These are phyloP conservation scores for Rhimphoctona megacephalus DNA, from an alignment of 2,888 invertebrate genomes.

Conservation along the genomic window DNA sequence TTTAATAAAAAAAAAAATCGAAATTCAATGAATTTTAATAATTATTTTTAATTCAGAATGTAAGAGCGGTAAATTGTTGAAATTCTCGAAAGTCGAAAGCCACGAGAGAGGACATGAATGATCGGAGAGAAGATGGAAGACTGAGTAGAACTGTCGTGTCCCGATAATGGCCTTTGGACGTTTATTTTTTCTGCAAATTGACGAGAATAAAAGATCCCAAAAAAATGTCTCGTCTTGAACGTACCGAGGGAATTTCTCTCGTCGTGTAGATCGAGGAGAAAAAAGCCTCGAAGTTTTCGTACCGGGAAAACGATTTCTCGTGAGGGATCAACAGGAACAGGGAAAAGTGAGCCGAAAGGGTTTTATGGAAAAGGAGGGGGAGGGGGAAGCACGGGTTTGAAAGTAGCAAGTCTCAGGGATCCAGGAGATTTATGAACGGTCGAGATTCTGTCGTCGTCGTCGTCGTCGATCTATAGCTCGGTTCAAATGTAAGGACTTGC, in stretches of 20 bases:
- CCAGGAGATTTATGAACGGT: slow-evolving; percentile 64
- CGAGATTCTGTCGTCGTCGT: slow-evolving; percentile 61
- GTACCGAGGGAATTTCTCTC: slow-evolving; percentile 28
- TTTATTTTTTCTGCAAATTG: slow-evolving; percentile 47
- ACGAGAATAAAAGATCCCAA: slow-evolving; percentile 54
- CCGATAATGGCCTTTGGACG: slow-evolving; percentile 48
- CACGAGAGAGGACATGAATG: neutral
- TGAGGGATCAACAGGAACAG: slow-evolving; percentile 51
- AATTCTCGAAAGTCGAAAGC: neutral
- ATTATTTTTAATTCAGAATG: neutral
- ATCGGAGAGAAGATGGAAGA: slow-evolving; percentile 4
- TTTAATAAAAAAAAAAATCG: neutral
- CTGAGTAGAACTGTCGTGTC: slow-evolving; percentile 32
- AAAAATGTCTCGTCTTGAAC: slow-evolving; percentile 29
- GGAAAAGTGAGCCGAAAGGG: slow-evolving; percentile 48
- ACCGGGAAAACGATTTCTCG: slow-evolving; percentile 55
- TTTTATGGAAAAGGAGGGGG: neutral
- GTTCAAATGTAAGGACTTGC: slow-evolving; percentile 1
- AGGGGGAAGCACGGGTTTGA: slow-evolving; percentile 25
- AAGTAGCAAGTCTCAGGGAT: slow-evolving; percentile 57
- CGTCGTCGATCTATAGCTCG: slow-evolving; percentile 22
- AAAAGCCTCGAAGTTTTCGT: slow-evolving; percentile 25
- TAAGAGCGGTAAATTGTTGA: neutral
- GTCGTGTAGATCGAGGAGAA: slow-evolving; percentile 1
- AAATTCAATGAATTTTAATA: neutral